phyloP scores from a whole-genome alignment of 2,797 vertebrate species.

The Chaenodraco wilsoni region DNA sequence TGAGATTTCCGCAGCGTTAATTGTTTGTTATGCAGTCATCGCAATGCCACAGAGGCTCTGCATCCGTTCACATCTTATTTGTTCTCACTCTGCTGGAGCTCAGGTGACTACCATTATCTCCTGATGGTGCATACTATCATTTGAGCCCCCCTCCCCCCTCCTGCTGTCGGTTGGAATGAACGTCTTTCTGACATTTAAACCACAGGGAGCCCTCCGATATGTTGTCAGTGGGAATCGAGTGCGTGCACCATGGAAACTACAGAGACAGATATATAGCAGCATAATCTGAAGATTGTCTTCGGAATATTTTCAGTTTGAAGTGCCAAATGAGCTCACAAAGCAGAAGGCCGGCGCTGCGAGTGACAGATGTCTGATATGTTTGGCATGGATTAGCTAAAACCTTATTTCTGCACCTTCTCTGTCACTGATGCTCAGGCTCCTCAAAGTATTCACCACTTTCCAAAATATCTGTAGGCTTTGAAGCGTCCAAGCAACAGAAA shows the following conservation, averaged over 20 bases:
- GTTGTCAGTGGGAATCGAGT: conserved; percentile 50
- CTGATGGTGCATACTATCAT: conserved; percentile 65
- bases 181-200: conserved; percentile 77
- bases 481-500: conserved; percentile 54
- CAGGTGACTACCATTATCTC: conserved; percentile 74
- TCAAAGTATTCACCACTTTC: conserved; percentile 70
- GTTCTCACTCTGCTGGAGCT: conserved; percentile 47
- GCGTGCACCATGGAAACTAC: conserved; percentile 50
- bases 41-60: conserved; percentile 35
- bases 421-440: conserved; percentile 68
- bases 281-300: conserved; percentile 71
- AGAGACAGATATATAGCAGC: conserved; percentile 48
- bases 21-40: conserved; percentile 57
- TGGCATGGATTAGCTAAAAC: conserved; percentile 80
- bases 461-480: conserved; percentile 61
- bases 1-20: conserved; percentile 4
- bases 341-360: conserved; percentile 67
- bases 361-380: conserved; percentile 85
- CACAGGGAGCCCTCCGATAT: conserved; percentile 61
- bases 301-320: conserved; percentile 64
- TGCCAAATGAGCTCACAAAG: conserved; percentile 70
- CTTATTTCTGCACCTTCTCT: conserved; percentile 77
- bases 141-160: conserved; percentile 27
- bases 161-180: conserved; percentile 73
- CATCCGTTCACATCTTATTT: conserved; percentile 60